phyloP scores from a whole-genome alignment of 2,888 invertebrate genomes.

The Drosophila leonis region DNA sequence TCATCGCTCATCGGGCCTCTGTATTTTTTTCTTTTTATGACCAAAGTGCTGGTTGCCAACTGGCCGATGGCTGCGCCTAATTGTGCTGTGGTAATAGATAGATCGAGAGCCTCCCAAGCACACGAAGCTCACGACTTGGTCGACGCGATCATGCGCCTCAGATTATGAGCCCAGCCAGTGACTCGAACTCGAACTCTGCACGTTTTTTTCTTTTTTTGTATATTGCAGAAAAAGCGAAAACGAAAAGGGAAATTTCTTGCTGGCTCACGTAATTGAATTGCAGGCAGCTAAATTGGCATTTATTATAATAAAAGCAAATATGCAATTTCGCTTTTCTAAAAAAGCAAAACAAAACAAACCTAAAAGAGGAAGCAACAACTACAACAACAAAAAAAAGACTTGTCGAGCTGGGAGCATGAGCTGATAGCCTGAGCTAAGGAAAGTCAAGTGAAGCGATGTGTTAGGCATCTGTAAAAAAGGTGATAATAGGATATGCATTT shows the following conservation, averaged over 20 bases:
- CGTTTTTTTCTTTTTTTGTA: slow-evolving; percentile 51
- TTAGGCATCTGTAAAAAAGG: slow-evolving; percentile 23
- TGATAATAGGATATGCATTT: slow-evolving; percentile 22
- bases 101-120: slow-evolving; percentile 43
- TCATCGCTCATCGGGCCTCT: slow-evolving; percentile 53
- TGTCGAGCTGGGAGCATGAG: slow-evolving; percentile 25
- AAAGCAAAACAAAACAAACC: slow-evolving; percentile 2
- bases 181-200: slow-evolving; percentile 48
- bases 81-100: slow-evolving; percentile 55
- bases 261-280: slow-evolving; percentile 80
- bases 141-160: slow-evolving; percentile 46
- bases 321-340: slow-evolving; percentile 72
- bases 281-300: slow-evolving; percentile 78
- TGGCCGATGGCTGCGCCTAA: slow-evolving; percentile 45
- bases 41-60: slow-evolving; percentile 37
- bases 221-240: slow-evolving; percentile 42
- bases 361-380: slow-evolving; percentile 42
- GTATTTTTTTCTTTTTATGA: slow-evolving; percentile 49
- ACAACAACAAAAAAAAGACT: slow-evolving; percentile 34
- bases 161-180: slow-evolving; percentile 66
- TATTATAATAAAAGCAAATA: slow-evolving; percentile 82
- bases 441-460: slow-evolving; percentile 13
- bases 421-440: slow-evolving; percentile 26
- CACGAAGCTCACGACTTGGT: slow-evolving; percentile 69
- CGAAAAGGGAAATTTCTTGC: slow-evolving; percentile 74